These are phyloP conservation scores for Galeruca laticollis DNA, from an alignment of 2,888 invertebrate species.

Conservation along the genomic window DNA sequence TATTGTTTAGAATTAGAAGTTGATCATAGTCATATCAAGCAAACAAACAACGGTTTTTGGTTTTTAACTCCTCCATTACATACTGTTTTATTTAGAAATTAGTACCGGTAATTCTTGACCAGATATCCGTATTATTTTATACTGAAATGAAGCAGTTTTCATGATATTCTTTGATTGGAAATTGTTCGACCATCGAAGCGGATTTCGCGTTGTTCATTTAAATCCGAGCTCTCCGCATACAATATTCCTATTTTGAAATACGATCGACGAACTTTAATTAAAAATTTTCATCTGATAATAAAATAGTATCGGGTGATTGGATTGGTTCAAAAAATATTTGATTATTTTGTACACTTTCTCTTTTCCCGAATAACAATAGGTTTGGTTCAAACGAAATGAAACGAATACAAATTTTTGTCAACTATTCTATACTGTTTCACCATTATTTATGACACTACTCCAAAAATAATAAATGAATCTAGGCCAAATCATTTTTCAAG, in stretches of 20 bases:
- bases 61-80: not conserved
- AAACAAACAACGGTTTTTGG: too few relatives aligned
- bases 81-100: not conserved
- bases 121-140: not conserved
- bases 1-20: too few relatives aligned
- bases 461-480: too few relatives aligned
- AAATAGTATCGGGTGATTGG: not conserved
- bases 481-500: too few relatives aligned
- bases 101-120: not conserved
- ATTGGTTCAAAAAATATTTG: not conserved
- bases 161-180: slow-evolving; percentile 26
- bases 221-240: not conserved
- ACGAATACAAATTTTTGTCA: too few relatives aligned
- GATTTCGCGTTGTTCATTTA: slow-evolving; percentile 16
- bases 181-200: slow-evolving; percentile 16
- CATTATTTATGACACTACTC: too few relatives aligned
- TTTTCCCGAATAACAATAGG: not conserved
- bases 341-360: not conserved
- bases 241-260: not conserved
- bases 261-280: not conserved
- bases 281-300: not conserved
- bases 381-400: too few relatives aligned
- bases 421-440: too few relatives aligned
- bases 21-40: too few relatives aligned
- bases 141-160: slow-evolving; percentile 16